A percentile compares a stretch with the other conserved stretches of the same genome.
These are phyloP conservation scores for Aspidapion aeneum DNA, from an alignment of 2,888 invertebrate species.

Conservation along the genomic window DNA sequence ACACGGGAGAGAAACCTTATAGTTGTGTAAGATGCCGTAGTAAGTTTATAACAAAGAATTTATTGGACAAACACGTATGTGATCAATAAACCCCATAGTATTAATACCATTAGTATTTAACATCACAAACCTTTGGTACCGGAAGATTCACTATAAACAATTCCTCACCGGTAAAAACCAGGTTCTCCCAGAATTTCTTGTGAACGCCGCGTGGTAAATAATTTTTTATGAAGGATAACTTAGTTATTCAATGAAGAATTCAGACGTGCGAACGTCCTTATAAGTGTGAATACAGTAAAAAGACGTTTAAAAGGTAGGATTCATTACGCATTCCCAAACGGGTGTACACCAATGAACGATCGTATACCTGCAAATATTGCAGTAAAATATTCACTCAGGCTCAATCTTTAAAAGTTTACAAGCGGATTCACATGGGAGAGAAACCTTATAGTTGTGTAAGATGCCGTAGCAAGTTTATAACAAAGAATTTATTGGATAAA, in stretches of 20 bases:
- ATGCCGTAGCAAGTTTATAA: not conserved
- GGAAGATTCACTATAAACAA: not conserved
- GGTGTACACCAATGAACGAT: not conserved
- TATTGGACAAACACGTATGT: not conserved
- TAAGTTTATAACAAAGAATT: not conserved
- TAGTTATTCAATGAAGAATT: not conserved
- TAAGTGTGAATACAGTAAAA: not conserved
- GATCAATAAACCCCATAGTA: not conserved
- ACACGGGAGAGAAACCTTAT: too few species aligned
- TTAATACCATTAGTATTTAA: not conserved
- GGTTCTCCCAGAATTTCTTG: not conserved
- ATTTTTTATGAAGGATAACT: conserved; percentile 37
- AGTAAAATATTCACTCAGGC: conserved; percentile 14
- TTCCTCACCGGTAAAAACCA: not conserved
- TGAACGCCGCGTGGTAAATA: conserved; percentile 43
- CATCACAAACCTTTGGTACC: not conserved
- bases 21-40: conserved; percentile 5
- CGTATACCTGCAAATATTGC: conserved; percentile 20
- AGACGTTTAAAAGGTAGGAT: not conserved
- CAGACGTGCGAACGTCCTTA: conserved; percentile 1
- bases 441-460: not conserved
- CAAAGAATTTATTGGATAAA: not conserved
- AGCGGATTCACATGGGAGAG: conserved; percentile 21
- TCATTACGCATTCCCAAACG: not conserved
- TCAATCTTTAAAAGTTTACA: conserved; percentile 17